A percentile compares a stretch with the other conserved stretches of the same genome.
Conservation (phyloP, 2,888 invertebrate species). For the Chrysina gloriosa region DNA sequence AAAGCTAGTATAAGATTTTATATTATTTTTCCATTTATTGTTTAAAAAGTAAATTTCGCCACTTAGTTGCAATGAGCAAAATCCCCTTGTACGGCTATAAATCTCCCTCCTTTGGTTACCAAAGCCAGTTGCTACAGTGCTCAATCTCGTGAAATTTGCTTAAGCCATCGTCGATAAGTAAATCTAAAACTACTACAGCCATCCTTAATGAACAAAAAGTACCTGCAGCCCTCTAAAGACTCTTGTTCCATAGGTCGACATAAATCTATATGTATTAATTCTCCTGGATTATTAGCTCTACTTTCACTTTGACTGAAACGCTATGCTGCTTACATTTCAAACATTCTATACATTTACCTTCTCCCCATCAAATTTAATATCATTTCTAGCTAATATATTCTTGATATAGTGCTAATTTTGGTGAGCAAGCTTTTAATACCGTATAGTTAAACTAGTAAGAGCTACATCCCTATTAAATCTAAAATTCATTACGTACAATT, state of each 20-base stretch:
- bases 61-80: too few relatives aligned
- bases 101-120: too few relatives aligned
- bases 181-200: slow-evolving; percentile 46
- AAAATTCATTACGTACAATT: slow-evolving; percentile 16
- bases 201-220: slow-evolving; percentile 46
- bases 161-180: slow-evolving; percentile 47
- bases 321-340: slow-evolving; percentile 22
- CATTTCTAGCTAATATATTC: slow-evolving; percentile 13
- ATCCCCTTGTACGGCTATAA: too few relatives aligned
- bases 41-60: too few relatives aligned
- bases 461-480: not conserved
- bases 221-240: slow-evolving; percentile 12
- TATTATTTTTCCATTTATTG: slow-evolving; percentile 45
- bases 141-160: too few relatives aligned
- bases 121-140: too few relatives aligned
- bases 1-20: slow-evolving; percentile 47
- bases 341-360: slow-evolving; percentile 27
- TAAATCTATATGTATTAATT: too few relatives aligned
- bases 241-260: slow-evolving; percentile 7
- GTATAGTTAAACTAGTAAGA: not conserved
- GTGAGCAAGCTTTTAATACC: slow-evolving; percentile 35
- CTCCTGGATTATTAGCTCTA: too few relatives aligned
- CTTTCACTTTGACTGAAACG: slow-evolving; percentile 3
- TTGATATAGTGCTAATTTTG: slow-evolving; percentile 17
- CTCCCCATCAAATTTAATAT: not conserved